phyloP scores from a whole-genome alignment of 2,888 invertebrate genomes.

The Cinara cedri region DNA sequence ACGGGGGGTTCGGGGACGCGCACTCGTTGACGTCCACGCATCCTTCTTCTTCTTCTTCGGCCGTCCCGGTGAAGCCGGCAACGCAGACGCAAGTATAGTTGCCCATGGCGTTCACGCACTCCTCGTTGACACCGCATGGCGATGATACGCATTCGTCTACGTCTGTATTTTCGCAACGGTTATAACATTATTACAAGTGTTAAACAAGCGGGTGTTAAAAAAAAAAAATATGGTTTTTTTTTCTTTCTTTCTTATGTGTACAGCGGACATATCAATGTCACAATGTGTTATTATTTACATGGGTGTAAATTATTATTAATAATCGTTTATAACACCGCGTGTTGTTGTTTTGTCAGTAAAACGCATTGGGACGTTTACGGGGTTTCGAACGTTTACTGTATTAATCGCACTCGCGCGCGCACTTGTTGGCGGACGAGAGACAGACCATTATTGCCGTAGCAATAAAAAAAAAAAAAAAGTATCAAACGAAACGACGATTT shows the following conservation, averaged over 20 bases:
- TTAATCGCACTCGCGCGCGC: not conserved
- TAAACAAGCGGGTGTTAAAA: slow-evolving; percentile 30
- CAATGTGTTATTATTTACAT: slow-evolving; percentile 8
- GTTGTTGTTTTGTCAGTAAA: not conserved
- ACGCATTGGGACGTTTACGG: no score
- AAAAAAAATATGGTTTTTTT: not conserved
- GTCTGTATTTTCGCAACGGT: slow-evolving; percentile 66
- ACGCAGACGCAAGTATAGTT: slow-evolving; percentile 78
- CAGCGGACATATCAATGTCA: no score
- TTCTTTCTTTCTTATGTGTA: not conserved
- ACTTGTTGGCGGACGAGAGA: slow-evolving; percentile 8
- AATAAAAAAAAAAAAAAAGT: not conserved
- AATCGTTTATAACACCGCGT: no score
- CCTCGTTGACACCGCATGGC: slow-evolving; percentile 74
- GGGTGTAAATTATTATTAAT: not conserved
- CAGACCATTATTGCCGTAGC: not conserved
- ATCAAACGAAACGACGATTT: not conserved
- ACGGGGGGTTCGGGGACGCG: slow-evolving; percentile 68
- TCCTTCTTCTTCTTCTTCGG: slow-evolving; percentile 66
- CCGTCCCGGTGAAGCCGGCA: slow-evolving; percentile 70
- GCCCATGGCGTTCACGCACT: slow-evolving; percentile 78
- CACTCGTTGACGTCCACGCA: slow-evolving; percentile 80
- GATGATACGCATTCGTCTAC: slow-evolving; percentile 74
- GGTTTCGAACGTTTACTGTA: no score
- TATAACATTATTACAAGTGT: slow-evolving; percentile 2